Conservation (phyloP, 2,113 vertebrate species). For the Menura novaehollandiae region DNA sequence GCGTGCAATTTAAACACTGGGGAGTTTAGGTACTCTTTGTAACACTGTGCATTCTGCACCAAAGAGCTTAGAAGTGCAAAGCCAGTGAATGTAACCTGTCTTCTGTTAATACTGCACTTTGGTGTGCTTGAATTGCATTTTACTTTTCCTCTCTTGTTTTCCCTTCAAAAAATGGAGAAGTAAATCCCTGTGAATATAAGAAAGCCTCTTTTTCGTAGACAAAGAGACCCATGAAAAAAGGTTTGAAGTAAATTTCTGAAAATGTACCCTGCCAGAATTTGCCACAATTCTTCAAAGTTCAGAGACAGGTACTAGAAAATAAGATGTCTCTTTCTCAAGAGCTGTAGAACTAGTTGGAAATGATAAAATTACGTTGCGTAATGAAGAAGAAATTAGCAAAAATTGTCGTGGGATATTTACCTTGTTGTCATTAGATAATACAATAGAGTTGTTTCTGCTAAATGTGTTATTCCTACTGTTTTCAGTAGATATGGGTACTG, state of each 20-base stretch:
- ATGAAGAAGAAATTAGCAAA: background rate
- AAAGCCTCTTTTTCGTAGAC: background rate
- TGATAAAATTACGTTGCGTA: background rate
- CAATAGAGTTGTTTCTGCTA: background rate
- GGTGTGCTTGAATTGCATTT: background rate
- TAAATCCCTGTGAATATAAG: background rate
- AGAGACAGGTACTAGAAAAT: background rate
- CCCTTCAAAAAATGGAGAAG: background rate
- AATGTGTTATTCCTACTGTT: background rate
- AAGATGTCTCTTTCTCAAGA: background rate
- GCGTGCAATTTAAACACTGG: background rate
- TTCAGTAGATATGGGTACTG: background rate
- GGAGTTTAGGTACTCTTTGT: background rate
- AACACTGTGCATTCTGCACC: background rate
- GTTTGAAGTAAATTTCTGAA: background rate
- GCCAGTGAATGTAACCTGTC: background rate
- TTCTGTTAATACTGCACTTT: background rate
- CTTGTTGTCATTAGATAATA: background rate
- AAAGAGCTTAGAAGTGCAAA: conserved; percentile 14
- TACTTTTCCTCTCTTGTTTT: background rate
- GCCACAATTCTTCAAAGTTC: background rate
- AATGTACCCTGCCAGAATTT: background rate
- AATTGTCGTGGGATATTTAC: background rate
- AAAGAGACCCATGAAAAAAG: background rate
- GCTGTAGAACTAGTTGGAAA: background rate